Evolutionary conservation across 2,888 invertebrate genomes (phyloP), one percentile per base, ranked within the genome.

Genomic region (Masnerella sp.): DNA sequence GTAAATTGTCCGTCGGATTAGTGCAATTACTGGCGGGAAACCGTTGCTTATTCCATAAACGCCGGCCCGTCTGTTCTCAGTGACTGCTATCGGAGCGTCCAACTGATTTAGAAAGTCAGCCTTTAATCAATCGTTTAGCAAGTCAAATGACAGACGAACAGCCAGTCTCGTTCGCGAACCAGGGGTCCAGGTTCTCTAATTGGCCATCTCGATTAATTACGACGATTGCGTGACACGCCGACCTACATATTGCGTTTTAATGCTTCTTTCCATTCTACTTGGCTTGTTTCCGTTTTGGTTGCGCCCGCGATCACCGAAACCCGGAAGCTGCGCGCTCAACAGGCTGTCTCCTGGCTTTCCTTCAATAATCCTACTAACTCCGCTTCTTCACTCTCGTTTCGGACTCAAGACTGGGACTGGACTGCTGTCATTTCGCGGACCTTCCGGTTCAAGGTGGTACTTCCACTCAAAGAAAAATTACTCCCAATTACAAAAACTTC

Each of bases 141-240:
- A n/a, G n/a, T n/a, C n/a, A 30, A 30, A 9, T 30, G n/a, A 30
- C 5, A 9, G n/a, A 9, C 30, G 30, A 2, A 5, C 30, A 12
- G 12, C 12, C 34, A 12, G 12, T 34, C 34, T 12, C 7, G 2
- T 47, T 47, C 30, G 11, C 9, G 4, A 49, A 49, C 36, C 36
- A 22, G 43, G 47, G 42, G 18, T 52, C 25, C 32, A 40, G 40
- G 25, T 22, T 56, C 32, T 40, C 42, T 34, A 34, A 59, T 59
- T 45, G 42, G 30, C 38, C 14, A 42, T 59, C 42, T 20, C 17
- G 42, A 49, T 73, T 58, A 45, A 54, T 65, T 54, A 45, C 12
- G 34, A 69, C 64, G 62, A 58, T 71, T 73, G 79, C 80, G 80
- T 79, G 82, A 81, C 82, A 79, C 77, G 79, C 80, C 82, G 79